These are phyloP conservation scores for Beris chalybata DNA, from an alignment of 2,888 invertebrate species.

Conservation along the genomic window DNA sequence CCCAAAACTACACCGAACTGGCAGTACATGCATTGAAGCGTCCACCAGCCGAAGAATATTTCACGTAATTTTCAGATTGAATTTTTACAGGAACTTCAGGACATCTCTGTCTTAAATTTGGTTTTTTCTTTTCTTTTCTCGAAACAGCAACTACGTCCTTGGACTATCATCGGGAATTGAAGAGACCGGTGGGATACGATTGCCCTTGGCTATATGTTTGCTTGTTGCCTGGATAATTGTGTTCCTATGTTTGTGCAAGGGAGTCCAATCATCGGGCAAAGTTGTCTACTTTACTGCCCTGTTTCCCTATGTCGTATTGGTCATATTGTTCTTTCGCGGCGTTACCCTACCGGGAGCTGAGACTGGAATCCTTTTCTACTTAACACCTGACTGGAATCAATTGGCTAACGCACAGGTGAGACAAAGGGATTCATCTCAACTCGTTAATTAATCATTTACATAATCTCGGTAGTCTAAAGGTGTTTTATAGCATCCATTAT, in stretches of 20 bases:
- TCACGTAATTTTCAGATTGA: constrained; percentile 61
- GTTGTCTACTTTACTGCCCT: constrained; percentile 77
- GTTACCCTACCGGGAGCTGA: constrained; percentile 77
- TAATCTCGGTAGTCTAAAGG: too few species aligned
- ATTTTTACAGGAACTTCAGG: constrained; percentile 16
- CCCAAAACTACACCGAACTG: constrained; percentile 61
- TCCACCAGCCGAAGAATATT: constrained; percentile 74
- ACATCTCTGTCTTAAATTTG: too few species aligned
- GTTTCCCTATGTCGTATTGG: constrained; percentile 74
- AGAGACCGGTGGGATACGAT: constrained; percentile 67
- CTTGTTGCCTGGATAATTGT: constrained; percentile 78
- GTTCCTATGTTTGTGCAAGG: constrained; percentile 76
- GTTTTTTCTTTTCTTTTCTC: neutral
- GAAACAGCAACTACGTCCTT: constrained; percentile 57
- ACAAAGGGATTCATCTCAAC: neutral
- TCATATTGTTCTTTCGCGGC: constrained; percentile 76
- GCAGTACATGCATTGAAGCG: constrained; percentile 62
- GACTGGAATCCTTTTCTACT: constrained; percentile 76
- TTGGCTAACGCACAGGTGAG: constrained; percentile 70
- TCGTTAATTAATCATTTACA: neutral
- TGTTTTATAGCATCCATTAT: too few species aligned
- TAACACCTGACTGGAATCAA: constrained; percentile 76
- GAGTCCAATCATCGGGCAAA: constrained; percentile 79
- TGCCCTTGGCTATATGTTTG: constrained; percentile 73
- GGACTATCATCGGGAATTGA: constrained; percentile 72